Base-by-base conservation (phyloP, 2,797 vertebrate species). In the Rhynchotus rufescens region DNA sequence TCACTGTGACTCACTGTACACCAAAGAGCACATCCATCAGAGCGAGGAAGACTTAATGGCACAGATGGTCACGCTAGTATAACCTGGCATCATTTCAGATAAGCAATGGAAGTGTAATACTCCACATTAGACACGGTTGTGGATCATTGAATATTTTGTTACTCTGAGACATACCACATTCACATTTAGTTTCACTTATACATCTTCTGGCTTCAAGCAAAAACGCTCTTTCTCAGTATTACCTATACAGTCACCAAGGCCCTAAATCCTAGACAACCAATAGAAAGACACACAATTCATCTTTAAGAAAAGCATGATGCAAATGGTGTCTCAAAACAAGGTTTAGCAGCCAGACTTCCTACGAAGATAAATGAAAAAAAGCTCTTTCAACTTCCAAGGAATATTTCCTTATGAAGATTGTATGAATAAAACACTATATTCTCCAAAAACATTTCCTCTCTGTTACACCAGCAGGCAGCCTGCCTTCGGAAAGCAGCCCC, bases 1-100 rank as follows among this genome's bases (percentile, higher is more conserved):
- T 92, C 86, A 38, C 59, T 32, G 57, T 93, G 93, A 93, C 64
- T 76, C 91, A 94, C 75, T 42, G 20, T 5, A 72, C 45, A 76
- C 68, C 75, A 84, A 84, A 85, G 57, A 80, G 74, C 36, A 34
- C 4, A 32, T 30, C 64, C 87, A 67, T 21, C 34, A 72, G 64
- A 57, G 51, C 0, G 8, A 84, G 66, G 51, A 90, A 72, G 59
- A 22, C 45, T 90, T 60, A 85, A 78, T 10, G 26, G 87, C 72
- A 67, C 12, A 54, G 85, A 72, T 44, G 65, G 8, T 93, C 36
- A 8, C 42, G 54, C 76, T 68, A 69, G 72, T 80, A 65, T 23
- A 34, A 49, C 54, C 57, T 80, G 84, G 49, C 82, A 62, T n/a
- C 22, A 42, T 64, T 30, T 34, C 77, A 89, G 44, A 56, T 26